Evolutionary conservation across 2,888 invertebrate species (phyloP).

Genomic region (Microplitis deprimator): DNA sequence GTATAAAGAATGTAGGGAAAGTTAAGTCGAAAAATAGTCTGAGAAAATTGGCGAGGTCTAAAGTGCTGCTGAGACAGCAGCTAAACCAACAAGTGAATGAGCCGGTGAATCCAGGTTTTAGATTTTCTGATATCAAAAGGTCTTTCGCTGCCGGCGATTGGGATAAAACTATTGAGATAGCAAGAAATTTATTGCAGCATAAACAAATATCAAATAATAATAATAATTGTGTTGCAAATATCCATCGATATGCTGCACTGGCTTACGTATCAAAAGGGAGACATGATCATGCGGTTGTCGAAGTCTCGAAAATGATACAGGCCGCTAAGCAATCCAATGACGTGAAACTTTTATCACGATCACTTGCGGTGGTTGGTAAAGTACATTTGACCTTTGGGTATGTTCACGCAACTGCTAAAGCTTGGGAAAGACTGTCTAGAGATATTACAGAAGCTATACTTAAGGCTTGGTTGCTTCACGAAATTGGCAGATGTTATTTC

Average conservation of each 20-base stretch:
- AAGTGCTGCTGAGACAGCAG: slow-evolving; percentile 49
- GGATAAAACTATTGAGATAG: slow-evolving; percentile 48
- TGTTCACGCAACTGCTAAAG: slow-evolving; percentile 57
- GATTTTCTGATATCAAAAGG: slow-evolving; percentile 51
- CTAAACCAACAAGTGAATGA: slow-evolving; percentile 28
- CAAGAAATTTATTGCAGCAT: slow-evolving; percentile 52
- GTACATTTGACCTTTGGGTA: slow-evolving; percentile 64
- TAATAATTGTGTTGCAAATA: slow-evolving; percentile 51
- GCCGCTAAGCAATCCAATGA: slow-evolving; percentile 53
- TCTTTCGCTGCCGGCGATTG: slow-evolving; percentile 54
- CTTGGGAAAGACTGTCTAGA: slow-evolving; percentile 58
- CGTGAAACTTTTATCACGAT: slow-evolving; percentile 46
- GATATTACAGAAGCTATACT: slow-evolving; percentile 49
- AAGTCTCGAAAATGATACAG: slow-evolving; percentile 56
- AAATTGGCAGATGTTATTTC: slow-evolving; percentile 61
- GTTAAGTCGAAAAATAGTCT: background rate
- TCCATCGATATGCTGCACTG: slow-evolving; percentile 58
- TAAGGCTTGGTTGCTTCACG: slow-evolving; percentile 57
- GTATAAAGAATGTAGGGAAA: background rate
- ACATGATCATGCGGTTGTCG: slow-evolving; percentile 61
- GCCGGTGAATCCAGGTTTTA: slow-evolving; percentile 40
- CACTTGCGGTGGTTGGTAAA: slow-evolving; percentile 60
- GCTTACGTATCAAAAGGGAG: slow-evolving; percentile 55
- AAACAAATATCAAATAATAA: slow-evolving; percentile 48
- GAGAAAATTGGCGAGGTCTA: slow-evolving; percentile 27